Percentiles rank a stretch among this genome's conserved stretches.
Conservation (phyloP, 2,797 vertebrate species). For the Gambusia yucatana region DNA sequence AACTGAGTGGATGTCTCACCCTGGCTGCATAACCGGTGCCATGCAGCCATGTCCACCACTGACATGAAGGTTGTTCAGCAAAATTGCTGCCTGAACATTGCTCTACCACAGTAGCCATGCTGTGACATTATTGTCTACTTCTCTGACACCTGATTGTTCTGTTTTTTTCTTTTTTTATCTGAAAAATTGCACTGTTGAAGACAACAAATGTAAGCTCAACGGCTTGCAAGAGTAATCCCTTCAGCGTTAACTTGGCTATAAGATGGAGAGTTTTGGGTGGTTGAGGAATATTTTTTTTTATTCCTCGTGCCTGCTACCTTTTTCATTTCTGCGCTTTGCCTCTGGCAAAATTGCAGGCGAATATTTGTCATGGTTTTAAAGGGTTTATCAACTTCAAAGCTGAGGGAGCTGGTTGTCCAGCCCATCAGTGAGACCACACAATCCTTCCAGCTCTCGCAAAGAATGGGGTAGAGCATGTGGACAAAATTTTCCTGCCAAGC, state of each 20-base stretch:
- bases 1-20: constrained; percentile 80
- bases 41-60: constrained; percentile 57
- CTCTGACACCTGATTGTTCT: constrained; percentile 17
- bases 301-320: constrained; percentile 61
- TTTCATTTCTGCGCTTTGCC: constrained; percentile 64
- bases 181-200: constrained; percentile 18
- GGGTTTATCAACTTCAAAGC: constrained; percentile 85
- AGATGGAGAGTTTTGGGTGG: constrained; percentile 35
- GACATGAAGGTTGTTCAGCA: constrained; percentile 64
- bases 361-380: constrained; percentile 83
- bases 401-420: constrained; percentile 66
- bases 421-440: constrained; percentile 70
- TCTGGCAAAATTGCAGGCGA: constrained; percentile 71
- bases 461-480: constrained; percentile 70
- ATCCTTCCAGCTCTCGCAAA: constrained; percentile 73
- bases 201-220: constrained; percentile 28
- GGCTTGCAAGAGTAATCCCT: constrained; percentile 26
- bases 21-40: constrained; percentile 75
- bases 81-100: constrained; percentile 49
- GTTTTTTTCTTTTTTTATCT: constrained; percentile 25
- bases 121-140: constrained; percentile 30
- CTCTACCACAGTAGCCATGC: constrained; percentile 25
- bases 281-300: constrained; percentile 53
- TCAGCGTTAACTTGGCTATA: constrained; percentile 28
- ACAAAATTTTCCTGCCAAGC: constrained; percentile 72